Conservation (phyloP, 2,888 invertebrate species). For the Melolontha melolontha region DNA sequence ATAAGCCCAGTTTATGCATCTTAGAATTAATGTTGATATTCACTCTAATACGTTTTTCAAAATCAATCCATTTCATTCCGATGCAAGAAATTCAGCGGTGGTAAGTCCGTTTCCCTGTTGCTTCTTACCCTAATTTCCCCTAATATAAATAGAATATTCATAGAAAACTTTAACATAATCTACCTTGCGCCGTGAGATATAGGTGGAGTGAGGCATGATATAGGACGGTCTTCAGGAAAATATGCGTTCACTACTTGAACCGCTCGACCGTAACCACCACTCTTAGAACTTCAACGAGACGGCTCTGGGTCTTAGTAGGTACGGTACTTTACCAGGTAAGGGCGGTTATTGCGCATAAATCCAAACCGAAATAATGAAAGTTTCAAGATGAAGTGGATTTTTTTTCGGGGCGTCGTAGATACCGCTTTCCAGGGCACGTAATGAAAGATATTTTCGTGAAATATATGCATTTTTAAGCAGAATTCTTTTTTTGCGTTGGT, state of each 20-base stretch:
- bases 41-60: no score
- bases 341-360: slow-evolving; percentile 50
- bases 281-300: slow-evolving; percentile 13
- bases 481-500: background rate
- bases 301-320: background rate
- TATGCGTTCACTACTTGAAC: slow-evolving; percentile 15
- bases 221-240: slow-evolving; percentile 9
- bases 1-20: no score
- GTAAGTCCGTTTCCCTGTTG: no score
- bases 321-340: slow-evolving; percentile 42
- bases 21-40: no score
- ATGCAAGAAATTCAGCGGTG: no score
- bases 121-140: background rate
- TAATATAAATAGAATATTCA: slow-evolving; percentile 23
- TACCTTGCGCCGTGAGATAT: background rate
- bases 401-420: slow-evolving; percentile 24
- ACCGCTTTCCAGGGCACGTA: slow-evolving; percentile 20
- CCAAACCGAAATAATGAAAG: slow-evolving; percentile 48
- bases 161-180: slow-evolving; percentile 22
- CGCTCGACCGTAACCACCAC: slow-evolving; percentile 23
- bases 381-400: slow-evolving; percentile 48
- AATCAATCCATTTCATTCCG: no score
- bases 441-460: slow-evolving; percentile 43
- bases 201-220: background rate
- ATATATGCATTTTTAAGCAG: slow-evolving; percentile 44